phyloP scores from a whole-genome alignment of 2,797 vertebrate genomes.

The Scolopax rusticola region DNA sequence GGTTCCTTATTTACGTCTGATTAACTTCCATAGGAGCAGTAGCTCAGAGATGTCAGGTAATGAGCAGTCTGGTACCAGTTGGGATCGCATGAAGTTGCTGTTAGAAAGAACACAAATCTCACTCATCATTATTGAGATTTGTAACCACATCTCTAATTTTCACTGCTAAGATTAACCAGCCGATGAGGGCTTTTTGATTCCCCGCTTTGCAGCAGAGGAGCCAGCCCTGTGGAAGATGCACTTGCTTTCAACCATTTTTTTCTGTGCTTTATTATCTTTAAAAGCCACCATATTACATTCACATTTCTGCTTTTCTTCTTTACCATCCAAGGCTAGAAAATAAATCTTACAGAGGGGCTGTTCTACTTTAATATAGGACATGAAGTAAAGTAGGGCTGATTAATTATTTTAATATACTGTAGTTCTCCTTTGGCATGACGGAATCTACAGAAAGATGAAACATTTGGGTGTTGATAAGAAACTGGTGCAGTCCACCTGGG shows the following conservation, averaged over 20 bases:
- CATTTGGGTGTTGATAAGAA: background rate
- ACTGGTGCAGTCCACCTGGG: background rate
- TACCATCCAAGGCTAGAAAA: background rate
- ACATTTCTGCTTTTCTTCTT: background rate
- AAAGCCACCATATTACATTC: background rate
- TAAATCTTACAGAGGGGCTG: background rate
- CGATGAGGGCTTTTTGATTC: background rate
- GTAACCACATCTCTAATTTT: background rate
- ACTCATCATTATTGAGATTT: background rate
- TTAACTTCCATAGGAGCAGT: background rate
- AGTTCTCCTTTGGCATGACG: background rate
- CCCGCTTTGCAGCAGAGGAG: background rate
- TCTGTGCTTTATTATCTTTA: background rate
- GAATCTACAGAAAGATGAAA: background rate
- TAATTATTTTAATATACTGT: background rate
- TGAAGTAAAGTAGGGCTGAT: background rate
- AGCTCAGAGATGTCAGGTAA: background rate
- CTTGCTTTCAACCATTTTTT: background rate
- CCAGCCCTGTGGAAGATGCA: background rate
- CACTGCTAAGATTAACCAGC: background rate
- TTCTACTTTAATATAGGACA: background rate
- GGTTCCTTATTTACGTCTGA: background rate
- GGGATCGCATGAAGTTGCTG: background rate
- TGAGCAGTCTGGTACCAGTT: background rate
- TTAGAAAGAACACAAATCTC: background rate